phyloP scores from a whole-genome alignment of 2,888 invertebrate genomes.

The Aromia moschata region DNA sequence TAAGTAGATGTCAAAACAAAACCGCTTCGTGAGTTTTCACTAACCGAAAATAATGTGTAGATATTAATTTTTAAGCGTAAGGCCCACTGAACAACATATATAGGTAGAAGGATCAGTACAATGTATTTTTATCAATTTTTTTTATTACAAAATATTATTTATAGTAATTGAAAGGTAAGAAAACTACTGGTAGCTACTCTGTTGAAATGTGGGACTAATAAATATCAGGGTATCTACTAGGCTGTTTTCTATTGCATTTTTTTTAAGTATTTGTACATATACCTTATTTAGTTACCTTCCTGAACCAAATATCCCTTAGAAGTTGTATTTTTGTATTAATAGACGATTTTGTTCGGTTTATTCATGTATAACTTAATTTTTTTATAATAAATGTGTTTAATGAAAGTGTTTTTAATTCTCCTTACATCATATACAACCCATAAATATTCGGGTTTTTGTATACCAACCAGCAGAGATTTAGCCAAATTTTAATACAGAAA shows the following conservation, averaged over 20 bases:
- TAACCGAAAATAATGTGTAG: too few relatives aligned
- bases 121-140: not conserved
- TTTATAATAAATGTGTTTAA: conserved; percentile 5
- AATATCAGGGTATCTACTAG: too few relatives aligned
- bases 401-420: conserved; percentile 1
- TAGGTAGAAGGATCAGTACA: not conserved
- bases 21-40: too few relatives aligned
- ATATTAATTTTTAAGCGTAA: too few relatives aligned
- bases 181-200: too few relatives aligned
- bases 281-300: conserved; percentile 19
- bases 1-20: too few relatives aligned
- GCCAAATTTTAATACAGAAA: too few relatives aligned
- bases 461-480: too few relatives aligned
- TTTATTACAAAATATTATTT: not conserved
- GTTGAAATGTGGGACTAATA: too few relatives aligned
- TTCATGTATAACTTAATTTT: conserved; percentile 23
- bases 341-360: conserved; percentile 6
- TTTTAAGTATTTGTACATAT: not conserved
- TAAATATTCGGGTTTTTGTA: too few relatives aligned
- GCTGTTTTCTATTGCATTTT: not conserved
- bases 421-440: too few relatives aligned
- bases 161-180: not conserved
- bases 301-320: conserved; percentile 23
- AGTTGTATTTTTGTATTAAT: conserved; percentile 23
- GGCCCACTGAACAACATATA: not conserved